Percentiles rank a stretch among this genome's conserved stretches.
These are phyloP conservation scores for Drymonia ruficornis DNA, from an alignment of 2,888 invertebrate species.

Conservation along the genomic window DNA sequence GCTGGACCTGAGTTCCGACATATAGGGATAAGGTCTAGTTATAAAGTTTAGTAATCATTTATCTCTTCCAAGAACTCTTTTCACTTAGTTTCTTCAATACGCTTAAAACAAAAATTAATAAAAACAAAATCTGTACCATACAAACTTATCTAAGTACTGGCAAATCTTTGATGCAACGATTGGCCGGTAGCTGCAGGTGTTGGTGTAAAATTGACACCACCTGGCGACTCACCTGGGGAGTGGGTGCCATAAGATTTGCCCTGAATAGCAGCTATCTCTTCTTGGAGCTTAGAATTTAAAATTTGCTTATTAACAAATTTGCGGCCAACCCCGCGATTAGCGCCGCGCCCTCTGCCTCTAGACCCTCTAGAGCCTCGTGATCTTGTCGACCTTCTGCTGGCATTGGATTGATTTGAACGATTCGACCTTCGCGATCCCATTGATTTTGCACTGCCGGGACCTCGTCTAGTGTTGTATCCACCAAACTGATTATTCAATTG, in stretches of 20 bases:
- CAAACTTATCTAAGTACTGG: conserved; percentile 45
- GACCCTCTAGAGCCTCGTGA: conserved; percentile 47
- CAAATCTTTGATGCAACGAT: conserved; percentile 78
- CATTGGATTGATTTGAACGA: conserved; percentile 44
- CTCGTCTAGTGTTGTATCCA: conserved; percentile 62
- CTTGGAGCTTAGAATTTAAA: conserved; percentile 71
- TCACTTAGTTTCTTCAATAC: neutral
- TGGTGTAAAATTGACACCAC: conserved; percentile 65
- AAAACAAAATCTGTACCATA: conserved; percentile 1
- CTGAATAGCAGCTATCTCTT: conserved; percentile 78
- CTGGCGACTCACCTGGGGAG: conserved; percentile 43
- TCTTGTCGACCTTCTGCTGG: conserved; percentile 57
- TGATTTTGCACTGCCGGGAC: conserved; percentile 75
- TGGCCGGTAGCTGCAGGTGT: conserved; percentile 72
- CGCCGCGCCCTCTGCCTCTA: conserved; percentile 68
- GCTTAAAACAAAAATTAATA: neutral
- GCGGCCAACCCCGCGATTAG: conserved; percentile 61
- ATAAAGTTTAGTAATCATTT: no score
- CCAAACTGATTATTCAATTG: conserved; percentile 69
- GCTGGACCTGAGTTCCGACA: no score
- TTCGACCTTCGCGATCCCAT: conserved; percentile 71
- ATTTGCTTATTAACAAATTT: conserved; percentile 73
- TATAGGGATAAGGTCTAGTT: no score
- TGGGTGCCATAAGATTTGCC: conserved; percentile 58
- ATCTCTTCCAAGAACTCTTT: neutral